These are phyloP conservation scores for Andrena dorsata DNA, from an alignment of 2,888 invertebrate genomes.

Conservation along the genomic window DNA sequence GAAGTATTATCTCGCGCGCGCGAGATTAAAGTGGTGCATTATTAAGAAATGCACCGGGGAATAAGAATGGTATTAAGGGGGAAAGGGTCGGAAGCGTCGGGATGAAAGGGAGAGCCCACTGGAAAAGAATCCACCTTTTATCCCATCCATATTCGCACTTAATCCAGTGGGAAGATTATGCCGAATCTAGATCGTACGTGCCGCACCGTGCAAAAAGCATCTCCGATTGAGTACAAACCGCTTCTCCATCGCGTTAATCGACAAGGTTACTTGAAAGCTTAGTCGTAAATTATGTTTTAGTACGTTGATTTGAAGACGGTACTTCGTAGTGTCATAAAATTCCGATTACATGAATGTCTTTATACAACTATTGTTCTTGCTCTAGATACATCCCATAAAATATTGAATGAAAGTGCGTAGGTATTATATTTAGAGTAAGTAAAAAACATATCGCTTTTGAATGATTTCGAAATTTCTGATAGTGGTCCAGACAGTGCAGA, in stretches of 20 bases:
- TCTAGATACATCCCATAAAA: too few relatives aligned
- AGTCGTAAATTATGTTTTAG: background rate
- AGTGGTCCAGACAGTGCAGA: too few relatives aligned
- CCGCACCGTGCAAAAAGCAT: background rate
- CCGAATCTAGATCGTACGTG: conserved; percentile 41
- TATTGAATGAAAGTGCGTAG: too few relatives aligned
- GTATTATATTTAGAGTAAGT: too few relatives aligned
- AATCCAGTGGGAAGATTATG: conserved; percentile 50
- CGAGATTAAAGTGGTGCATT: conserved; percentile 74
- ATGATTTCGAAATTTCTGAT: too few relatives aligned
- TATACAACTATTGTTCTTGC: too few relatives aligned
- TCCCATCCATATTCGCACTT: conserved; percentile 38
- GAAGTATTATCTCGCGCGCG: conserved; percentile 45
- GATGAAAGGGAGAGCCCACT: conserved; percentile 53
- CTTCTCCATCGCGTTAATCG: background rate
- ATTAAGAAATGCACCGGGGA: conserved; percentile 71
- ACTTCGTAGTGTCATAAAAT: background rate
- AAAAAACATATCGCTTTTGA: too few relatives aligned
- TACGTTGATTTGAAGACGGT: background rate
- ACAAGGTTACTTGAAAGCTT: background rate
- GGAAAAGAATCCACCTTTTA: conserved; percentile 48
- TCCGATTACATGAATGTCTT: background rate
- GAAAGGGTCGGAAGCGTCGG: conserved; percentile 37
- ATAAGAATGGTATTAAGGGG: conserved; percentile 47
- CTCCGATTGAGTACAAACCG: background rate